phyloP scores from a whole-genome alignment of 2,888 invertebrate genomes.

The Idaea aversata region DNA sequence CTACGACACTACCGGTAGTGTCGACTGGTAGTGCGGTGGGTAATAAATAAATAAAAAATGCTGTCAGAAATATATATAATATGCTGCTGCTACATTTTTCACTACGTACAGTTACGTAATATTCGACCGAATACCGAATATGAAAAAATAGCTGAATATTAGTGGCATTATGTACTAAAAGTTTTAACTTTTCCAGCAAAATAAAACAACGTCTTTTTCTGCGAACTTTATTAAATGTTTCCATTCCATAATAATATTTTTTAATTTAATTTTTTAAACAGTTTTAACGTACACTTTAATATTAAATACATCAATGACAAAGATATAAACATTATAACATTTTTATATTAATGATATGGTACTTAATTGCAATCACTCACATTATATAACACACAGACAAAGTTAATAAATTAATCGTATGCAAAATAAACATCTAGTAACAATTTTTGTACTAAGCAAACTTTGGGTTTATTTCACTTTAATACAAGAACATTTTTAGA shows the following conservation, averaged over 20 bases:
- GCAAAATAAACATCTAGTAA: conserved; percentile 10
- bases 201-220: conserved; percentile 29
- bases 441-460: conserved; percentile 37
- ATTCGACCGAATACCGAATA: too few relatives aligned
- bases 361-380: conserved; percentile 36
- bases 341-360: conserved; percentile 53
- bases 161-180: background rate
- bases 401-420: conserved; percentile 10
- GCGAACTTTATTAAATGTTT: conserved; percentile 59
- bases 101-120: too few relatives aligned
- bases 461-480: conserved; percentile 32
- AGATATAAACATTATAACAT: conserved; percentile 45
- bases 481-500: background rate
- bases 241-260: conserved; percentile 31
- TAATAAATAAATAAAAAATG: too few relatives aligned
- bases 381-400: conserved; percentile 11
- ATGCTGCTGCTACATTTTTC: too few relatives aligned
- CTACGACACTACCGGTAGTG: too few relatives aligned
- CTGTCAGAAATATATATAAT: too few relatives aligned
- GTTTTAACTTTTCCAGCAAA: background rate
- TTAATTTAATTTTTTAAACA: conserved; percentile 35
- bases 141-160: too few relatives aligned
- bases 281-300: conserved; percentile 50
- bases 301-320: conserved; percentile 41
- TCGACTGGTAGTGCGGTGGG: too few relatives aligned